Percentiles rank a stretch among this genome's conserved stretches.
Evolutionary conservation across 2,888 invertebrate species (phyloP).

Genomic region (Troglohyphantes excavatus): DNA sequence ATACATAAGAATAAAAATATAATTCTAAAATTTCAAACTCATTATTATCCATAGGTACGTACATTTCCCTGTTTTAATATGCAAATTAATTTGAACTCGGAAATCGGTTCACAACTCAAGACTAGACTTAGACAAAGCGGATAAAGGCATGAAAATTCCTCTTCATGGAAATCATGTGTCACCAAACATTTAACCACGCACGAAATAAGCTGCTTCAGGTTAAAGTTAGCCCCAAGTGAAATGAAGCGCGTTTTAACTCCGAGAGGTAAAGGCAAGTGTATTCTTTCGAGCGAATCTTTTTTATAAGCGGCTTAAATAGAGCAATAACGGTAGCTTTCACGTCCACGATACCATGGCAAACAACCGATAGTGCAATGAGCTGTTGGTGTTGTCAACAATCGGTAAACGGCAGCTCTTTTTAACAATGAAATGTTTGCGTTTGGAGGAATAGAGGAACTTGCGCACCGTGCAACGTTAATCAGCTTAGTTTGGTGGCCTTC

Average conservation of each 20-base stretch:
- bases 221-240: not conserved
- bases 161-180: too few species aligned
- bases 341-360: not conserved
- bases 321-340: conserved; percentile 13
- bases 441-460: not conserved
- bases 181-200: not conserved
- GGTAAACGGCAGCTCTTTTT: not conserved
- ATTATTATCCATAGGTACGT: too few species aligned
- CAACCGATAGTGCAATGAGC: not conserved
- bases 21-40: too few species aligned
- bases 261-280: not conserved
- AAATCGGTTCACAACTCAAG: too few species aligned
- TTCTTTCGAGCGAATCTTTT: not conserved
- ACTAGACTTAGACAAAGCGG: too few species aligned
- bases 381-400: conserved; percentile 1
- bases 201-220: not conserved
- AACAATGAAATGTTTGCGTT: not conserved
- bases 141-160: too few species aligned
- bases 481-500: not conserved
- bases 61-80: too few species aligned
- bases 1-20: too few species aligned
- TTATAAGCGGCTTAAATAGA: conserved; percentile 8
- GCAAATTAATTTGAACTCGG: too few species aligned
- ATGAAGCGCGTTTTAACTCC: not conserved
- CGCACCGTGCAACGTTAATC: not conserved